Base-by-base conservation (phyloP, 1,140 invertebrate species). In the Apolygus lucorum region DNA sequence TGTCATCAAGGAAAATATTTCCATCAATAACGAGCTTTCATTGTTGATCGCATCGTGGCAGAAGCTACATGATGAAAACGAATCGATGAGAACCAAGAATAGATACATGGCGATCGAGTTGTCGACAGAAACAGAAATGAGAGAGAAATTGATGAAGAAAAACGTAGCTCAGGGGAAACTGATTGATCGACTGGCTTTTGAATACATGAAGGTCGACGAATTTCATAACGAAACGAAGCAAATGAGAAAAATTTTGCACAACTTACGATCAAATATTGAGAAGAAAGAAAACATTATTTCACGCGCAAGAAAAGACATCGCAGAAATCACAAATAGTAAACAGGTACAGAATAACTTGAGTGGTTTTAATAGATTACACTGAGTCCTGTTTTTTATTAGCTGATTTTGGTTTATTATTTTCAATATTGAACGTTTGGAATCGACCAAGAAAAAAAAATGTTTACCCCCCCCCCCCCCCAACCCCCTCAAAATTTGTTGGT, bases 21-120 rank as follows among this genome's bases (percentile, higher is more conserved):
- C 54, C 4, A 13, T 59, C 4, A 59, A 59, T 22, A 59, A 59
- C 22, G 54, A 59, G 54, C 54, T 59, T 11, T 14, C 22, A 21
- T 24, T 59, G 22, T 59, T 59, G 22, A 59, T 59, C 8, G 54
- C 54, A 4, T 59, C 54, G 2, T 59, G 54, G 54, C 54, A 59
- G 22, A 59, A 59, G 22, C 22, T 59, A 4, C 54, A 59, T 21
- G 54, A 59, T 22, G 54, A 59, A 8, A 59, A 59, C 22, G 54
- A 59, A 22, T 4, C 8, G 22, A 59, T 59, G 13, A 8, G 22
- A 14, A 21, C 8, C 11, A 4, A 11, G 8, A 59, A 59, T 24
- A 59, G 54, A 42, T 24, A 59, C 22, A 21, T 59, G 54, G 13
- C 11, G 4, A 59, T 11, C 22, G 54, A 59, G 4, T 22, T 59